Conservation (phyloP, 2,797 vertebrate genomes). For the Hypotaenidia okinawae region DNA sequence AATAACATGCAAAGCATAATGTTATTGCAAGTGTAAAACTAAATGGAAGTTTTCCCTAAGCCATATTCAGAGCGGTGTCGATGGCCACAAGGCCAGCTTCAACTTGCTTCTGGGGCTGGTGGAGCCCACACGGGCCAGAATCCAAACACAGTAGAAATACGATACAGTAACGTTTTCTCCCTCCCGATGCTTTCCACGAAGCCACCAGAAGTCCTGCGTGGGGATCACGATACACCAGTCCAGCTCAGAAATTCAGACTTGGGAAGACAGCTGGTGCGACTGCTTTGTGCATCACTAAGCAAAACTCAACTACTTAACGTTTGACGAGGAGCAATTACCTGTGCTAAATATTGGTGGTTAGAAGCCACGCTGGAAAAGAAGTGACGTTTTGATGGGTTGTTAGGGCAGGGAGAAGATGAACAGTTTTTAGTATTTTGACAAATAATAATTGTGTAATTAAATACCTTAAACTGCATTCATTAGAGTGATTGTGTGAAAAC, state of each 20-base stretch:
- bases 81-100: slow-evolving; percentile 59
- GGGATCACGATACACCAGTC: neutral
- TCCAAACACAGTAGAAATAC: slow-evolving; percentile 58
- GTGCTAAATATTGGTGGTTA: neutral
- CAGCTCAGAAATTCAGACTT: slow-evolving; percentile 18
- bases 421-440: neutral
- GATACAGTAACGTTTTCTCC: slow-evolving; percentile 47
- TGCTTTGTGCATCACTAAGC: neutral
- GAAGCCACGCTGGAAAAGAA: neutral
- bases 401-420: neutral
- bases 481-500: neutral
- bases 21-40: slow-evolving; percentile 38
- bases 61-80: slow-evolving; percentile 31
- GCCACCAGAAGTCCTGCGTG: slow-evolving; percentile 47
- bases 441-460: neutral
- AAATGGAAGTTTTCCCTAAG: slow-evolving; percentile 16
- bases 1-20: slow-evolving; percentile 37
- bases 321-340: slow-evolving; percentile 21
- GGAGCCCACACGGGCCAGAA: slow-evolving; percentile 39
- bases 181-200: slow-evolving; percentile 45
- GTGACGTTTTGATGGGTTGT: neutral
- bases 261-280: neutral
- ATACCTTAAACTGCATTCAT: neutral
- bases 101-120: slow-evolving; percentile 54
- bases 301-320: neutral